These are phyloP conservation scores for Phaenicophaeus curvirostris DNA, from an alignment of 2,797 vertebrate species.

Conservation along the genomic window DNA sequence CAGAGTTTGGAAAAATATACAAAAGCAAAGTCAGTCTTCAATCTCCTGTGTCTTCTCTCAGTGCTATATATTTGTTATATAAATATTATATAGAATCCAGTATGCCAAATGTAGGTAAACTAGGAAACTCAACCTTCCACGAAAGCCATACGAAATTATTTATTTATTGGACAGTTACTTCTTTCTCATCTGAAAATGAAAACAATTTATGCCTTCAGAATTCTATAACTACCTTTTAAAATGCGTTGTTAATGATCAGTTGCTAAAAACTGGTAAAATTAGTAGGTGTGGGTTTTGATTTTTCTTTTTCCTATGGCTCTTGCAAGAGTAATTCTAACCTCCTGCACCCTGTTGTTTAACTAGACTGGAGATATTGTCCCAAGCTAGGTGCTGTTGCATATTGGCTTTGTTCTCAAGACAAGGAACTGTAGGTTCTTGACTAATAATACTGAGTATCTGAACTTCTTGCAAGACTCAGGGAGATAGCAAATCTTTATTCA, in stretches of 20 bases:
- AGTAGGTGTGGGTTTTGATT: no score
- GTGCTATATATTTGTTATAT: neutral
- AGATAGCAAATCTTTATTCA: neutral
- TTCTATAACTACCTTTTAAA: neutral
- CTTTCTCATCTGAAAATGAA: neutral
- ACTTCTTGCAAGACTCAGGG: neutral
- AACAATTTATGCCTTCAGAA: neutral
- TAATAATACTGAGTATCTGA: neutral
- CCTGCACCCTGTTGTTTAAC: neutral
- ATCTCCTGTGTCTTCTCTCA: neutral
- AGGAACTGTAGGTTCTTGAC: neutral
- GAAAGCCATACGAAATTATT: neutral
- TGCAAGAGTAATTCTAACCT: neutral
- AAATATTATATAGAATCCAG: neutral
- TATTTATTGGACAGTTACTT: neutral
- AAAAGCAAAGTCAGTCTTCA: constrained; percentile 89
- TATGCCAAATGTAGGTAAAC: constrained; percentile 18
- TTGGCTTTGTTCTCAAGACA: neutral
- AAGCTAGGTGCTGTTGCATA: neutral
- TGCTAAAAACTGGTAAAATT: neutral
- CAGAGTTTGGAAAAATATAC: constrained; percentile 96
- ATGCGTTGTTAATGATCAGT: neutral
- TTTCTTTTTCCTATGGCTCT: neutral
- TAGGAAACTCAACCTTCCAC: neutral
- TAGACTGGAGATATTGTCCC: neutral